Conservation (phyloP, 2,888 invertebrate species). For the Crocallis elinguaria region DNA sequence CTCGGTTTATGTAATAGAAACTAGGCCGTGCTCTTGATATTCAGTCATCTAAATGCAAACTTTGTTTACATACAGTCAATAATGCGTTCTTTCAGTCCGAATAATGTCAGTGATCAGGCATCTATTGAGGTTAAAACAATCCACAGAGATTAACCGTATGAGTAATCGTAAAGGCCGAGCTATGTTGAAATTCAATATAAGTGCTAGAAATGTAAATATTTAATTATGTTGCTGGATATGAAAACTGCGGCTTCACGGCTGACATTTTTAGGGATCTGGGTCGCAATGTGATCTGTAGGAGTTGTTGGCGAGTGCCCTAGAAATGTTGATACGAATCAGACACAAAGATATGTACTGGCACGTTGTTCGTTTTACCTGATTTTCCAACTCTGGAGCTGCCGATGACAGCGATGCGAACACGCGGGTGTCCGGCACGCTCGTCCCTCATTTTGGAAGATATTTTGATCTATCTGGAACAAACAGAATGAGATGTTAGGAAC, state of each 20-base stretch:
- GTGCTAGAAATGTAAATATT: constrained; percentile 3
- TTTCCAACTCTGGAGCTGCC: constrained; percentile 92
- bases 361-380: constrained; percentile 85
- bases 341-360: constrained; percentile 1
- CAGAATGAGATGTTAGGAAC: constrained; percentile 23
- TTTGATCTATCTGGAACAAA: constrained; percentile 63
- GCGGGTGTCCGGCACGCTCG: constrained; percentile 86
- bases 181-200: constrained; percentile 11
- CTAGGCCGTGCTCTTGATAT: constrained; percentile 46
- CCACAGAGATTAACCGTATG: constrained; percentile 18
- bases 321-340: background rate
- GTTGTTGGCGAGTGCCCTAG: constrained; percentile 5
- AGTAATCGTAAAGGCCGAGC: constrained; percentile 13
- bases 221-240: constrained; percentile 10
- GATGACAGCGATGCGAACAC: constrained; percentile 90
- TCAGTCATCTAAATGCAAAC: constrained; percentile 37
- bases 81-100: constrained; percentile 26
- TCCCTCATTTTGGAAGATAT: constrained; percentile 75
- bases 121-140: constrained; percentile 30
- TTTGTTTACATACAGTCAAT: constrained; percentile 39
- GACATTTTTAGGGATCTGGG: constrained; percentile 11
- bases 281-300: constrained; percentile 7
- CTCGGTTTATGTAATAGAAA: constrained; percentile 55
- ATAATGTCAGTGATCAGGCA: constrained; percentile 25
- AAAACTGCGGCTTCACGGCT: background rate